Conservation (phyloP, 2,888 invertebrate species). For the Latrodectus hesperus region DNA sequence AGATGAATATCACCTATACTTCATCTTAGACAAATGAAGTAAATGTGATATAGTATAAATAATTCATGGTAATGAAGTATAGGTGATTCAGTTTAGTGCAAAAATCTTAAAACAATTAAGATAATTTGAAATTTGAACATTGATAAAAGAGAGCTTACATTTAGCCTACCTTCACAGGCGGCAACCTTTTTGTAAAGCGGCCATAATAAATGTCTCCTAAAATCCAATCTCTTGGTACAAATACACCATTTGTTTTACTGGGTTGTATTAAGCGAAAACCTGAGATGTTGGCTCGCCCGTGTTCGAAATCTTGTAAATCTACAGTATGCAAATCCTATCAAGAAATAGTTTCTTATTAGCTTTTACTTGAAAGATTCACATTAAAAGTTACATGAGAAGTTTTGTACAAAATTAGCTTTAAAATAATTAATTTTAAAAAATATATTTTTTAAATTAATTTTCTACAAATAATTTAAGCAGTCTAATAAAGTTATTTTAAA, state of each 20-base stretch:
- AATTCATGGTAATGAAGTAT: too few species aligned
- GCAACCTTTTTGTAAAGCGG: conserved; percentile 53
- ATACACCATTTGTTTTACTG: conserved; percentile 27
- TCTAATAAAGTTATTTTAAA: too few species aligned
- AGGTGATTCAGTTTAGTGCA: too few species aligned
- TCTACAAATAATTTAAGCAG: too few species aligned
- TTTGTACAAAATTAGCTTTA: too few species aligned
- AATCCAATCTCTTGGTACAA: conserved; percentile 54
- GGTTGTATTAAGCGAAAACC: conserved; percentile 90
- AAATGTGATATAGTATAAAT: too few species aligned
- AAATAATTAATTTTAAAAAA: too few species aligned
- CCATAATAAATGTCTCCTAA: conserved; percentile 62
- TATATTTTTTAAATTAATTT: too few species aligned
- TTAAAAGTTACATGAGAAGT: too few species aligned
- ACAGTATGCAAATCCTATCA: conserved; percentile 90
- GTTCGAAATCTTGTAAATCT: conserved; percentile 93
- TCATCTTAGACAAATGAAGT: too few species aligned
- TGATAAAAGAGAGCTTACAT: conserved; percentile 67
- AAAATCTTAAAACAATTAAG: not conserved
- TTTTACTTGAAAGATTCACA: too few species aligned
- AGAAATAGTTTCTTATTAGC: conserved; percentile 74
- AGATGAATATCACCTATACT: too few species aligned
- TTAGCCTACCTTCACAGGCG: conserved; percentile 69
- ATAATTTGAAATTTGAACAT: conserved; percentile 34
- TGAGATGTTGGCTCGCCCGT: conserved; percentile 96